Conservation (phyloP, 2,888 invertebrate species). For the Loripinus fragilis region DNA sequence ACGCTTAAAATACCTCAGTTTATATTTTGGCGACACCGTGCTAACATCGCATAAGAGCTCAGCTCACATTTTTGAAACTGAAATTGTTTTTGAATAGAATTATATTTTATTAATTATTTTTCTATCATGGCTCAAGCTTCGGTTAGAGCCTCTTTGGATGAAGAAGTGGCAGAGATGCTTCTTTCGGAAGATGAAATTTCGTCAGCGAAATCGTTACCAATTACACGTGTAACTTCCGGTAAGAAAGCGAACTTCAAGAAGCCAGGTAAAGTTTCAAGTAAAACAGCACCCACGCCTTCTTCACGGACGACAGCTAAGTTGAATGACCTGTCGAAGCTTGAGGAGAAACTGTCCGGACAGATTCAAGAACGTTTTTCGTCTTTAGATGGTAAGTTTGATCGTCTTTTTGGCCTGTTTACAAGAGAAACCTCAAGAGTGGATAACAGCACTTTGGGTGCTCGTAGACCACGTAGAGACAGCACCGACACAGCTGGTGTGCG, state of each 20-base stretch:
- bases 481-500: too few species aligned
- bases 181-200: too few species aligned
- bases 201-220: too few species aligned
- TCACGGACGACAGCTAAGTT: not conserved
- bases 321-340: too few species aligned
- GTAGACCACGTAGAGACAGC: not conserved
- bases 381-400: not conserved
- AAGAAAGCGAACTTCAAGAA: too few species aligned
- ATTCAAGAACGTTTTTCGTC: too few species aligned
- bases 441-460: conserved; percentile 2
- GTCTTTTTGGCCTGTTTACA: not conserved
- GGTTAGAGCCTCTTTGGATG: not conserved
- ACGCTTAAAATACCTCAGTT: too few species aligned
- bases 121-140: not conserved
- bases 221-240: conserved; percentile 10
- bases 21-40: too few species aligned
- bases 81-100: not conserved
- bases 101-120: not conserved
- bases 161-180: too few species aligned
- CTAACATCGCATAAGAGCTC: too few species aligned
- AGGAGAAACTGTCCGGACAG: too few species aligned
- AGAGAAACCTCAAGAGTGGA: not conserved
- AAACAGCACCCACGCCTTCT: not conserved
- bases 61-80: not conserved
- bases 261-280: not conserved